Evolutionary conservation across 2,888 invertebrate species (phyloP).

Genomic region (Fragum sueziense): DNA sequence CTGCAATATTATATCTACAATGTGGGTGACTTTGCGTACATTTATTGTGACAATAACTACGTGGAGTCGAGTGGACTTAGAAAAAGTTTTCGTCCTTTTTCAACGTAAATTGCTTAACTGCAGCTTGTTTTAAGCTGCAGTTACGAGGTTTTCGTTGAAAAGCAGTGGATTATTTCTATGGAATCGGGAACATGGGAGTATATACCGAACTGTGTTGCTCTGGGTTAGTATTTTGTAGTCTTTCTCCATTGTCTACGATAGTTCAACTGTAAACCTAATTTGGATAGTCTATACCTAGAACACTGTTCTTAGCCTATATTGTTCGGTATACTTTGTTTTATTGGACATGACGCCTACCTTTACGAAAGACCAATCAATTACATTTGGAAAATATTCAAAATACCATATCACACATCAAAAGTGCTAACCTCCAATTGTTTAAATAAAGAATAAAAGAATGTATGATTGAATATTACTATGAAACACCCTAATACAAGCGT

Average conservation of each 20-base stretch:
- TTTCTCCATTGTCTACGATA: not conserved
- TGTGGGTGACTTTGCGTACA: not conserved
- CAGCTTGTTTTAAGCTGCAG: not conserved
- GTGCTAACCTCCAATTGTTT: too few relatives aligned
- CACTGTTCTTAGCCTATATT: not conserved
- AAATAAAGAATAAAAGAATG: too few relatives aligned
- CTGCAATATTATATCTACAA: not conserved
- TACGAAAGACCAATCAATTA: not conserved
- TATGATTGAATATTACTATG: too few relatives aligned
- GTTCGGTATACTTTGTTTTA: not conserved
- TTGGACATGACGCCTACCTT: not conserved
- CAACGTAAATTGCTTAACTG: not conserved
- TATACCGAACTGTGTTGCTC: not conserved
- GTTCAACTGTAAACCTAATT: not conserved
- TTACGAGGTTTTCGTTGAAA: not conserved
- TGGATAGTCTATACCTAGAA: not conserved
- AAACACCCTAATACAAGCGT: too few relatives aligned
- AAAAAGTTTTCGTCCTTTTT: not conserved
- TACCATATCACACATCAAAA: too few relatives aligned
- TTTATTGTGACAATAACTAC: not conserved
- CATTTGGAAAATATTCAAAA: not conserved
- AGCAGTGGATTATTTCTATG: not conserved
- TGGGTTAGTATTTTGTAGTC: not conserved
- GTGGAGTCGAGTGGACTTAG: not conserved
- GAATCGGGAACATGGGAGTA: not conserved